Percentiles rank a stretch among this genome's conserved stretches.
Conservation (phyloP, 1,140 invertebrate species). For the Macrotrachela quadricornifera region DNA sequence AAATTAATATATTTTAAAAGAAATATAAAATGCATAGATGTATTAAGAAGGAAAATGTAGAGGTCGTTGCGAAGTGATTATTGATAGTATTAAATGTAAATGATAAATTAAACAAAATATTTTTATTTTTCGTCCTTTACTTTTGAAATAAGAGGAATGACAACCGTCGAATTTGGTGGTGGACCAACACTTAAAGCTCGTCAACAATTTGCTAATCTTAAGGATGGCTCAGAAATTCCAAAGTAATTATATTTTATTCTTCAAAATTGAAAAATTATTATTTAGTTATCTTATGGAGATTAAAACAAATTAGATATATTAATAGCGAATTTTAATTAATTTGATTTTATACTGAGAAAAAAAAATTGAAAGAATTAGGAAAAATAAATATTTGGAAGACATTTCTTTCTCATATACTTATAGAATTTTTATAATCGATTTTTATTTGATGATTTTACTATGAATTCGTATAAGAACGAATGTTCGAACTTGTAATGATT, state of each 20-base stretch:
- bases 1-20: too few relatives aligned
- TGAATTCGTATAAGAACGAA: background rate
- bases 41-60: too few relatives aligned
- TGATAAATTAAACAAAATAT: too few relatives aligned
- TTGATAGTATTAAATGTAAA: too few relatives aligned
- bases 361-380: background rate
- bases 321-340: background rate
- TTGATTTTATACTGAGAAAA: background rate
- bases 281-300: background rate
- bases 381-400: too few relatives aligned
- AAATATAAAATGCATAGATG: too few relatives aligned
- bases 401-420: too few relatives aligned
- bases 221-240: slow-evolving; percentile 27
- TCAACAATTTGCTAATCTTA: slow-evolving; percentile 20
- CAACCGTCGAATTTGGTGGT: slow-evolving; percentile 24
- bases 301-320: too few relatives aligned
- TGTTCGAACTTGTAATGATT: background rate
- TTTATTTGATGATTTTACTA: too few relatives aligned
- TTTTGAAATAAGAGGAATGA: slow-evolving; percentile 13
- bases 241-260: slow-evolving; percentile 23
- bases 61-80: too few relatives aligned
- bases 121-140: background rate
- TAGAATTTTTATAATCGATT: too few relatives aligned
- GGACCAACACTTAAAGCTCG: slow-evolving; percentile 25
- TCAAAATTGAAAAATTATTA: background rate